Evolutionary conservation across 2,888 invertebrate species (phyloP).

Genomic region (Resseliella maxima): DNA sequence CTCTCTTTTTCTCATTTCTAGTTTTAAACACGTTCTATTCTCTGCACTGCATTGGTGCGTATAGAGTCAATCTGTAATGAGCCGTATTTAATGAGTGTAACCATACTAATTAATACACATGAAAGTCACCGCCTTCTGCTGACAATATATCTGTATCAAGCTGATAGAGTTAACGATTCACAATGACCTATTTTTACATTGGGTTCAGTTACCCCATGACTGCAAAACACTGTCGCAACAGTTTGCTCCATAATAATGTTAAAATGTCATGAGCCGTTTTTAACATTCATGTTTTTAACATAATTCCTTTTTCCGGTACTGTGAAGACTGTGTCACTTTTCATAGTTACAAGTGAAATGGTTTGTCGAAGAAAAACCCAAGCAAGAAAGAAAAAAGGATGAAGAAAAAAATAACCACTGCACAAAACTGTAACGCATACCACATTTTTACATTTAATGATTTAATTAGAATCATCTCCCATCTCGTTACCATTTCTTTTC

Average conservation of each 20-base stretch:
- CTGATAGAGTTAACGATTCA: not conserved
- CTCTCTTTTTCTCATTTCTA: not conserved
- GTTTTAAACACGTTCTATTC: not conserved
- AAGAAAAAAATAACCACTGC: not conserved
- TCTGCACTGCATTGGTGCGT: not conserved
- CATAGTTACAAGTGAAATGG: not conserved
- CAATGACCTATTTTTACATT: not conserved
- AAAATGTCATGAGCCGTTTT: not conserved
- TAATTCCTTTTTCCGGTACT: not conserved
- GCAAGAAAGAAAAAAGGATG: not conserved
- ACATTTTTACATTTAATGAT: conserved; percentile 38
- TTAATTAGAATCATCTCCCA: conserved; percentile 45
- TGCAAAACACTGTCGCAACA: not conserved
- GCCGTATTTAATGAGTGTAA: conserved; percentile 25
- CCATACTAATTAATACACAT: conserved; percentile 40
- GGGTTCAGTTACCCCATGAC: conserved; percentile 16
- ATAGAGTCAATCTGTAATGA: conserved; percentile 12
- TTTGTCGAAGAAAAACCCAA: not conserved
- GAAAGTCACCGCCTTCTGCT: conserved; percentile 15
- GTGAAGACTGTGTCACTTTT: not conserved
- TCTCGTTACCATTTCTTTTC: not conserved
- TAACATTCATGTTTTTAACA: not conserved
- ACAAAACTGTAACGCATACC: not conserved
- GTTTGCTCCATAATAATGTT: no score
- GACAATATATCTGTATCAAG: not conserved